Conservation (phyloP, 2,113 vertebrate species). For the Lampris megalopsis region DNA sequence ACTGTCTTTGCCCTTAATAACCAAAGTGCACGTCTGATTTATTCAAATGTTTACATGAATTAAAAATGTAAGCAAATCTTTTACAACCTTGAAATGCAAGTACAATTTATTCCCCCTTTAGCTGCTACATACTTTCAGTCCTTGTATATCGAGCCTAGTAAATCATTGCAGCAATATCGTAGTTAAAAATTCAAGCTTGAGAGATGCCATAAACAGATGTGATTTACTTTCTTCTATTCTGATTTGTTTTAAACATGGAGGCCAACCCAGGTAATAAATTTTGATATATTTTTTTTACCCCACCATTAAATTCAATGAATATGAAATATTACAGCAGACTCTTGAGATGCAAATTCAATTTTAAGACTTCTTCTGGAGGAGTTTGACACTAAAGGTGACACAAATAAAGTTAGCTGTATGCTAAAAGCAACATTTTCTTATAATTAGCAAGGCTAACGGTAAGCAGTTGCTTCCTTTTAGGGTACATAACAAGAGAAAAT, state of each 20-base stretch:
- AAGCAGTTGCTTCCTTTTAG: no score
- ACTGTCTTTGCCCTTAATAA: background rate
- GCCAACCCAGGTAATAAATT: background rate
- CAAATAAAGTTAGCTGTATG: no score
- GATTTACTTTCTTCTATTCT: background rate
- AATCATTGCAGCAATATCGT: background rate
- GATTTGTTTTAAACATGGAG: background rate
- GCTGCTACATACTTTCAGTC: background rate
- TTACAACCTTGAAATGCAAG: background rate
- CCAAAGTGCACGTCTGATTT: background rate
- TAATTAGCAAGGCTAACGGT: no score
- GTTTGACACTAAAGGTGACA: no score
- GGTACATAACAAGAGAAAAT: no score
- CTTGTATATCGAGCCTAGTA: background rate
- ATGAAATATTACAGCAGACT: no score
- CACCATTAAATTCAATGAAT: background rate
- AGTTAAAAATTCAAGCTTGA: background rate
- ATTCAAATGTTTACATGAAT: background rate
- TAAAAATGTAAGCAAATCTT: background rate
- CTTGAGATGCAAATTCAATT: no score
- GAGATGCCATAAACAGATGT: no score
- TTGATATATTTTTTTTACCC: background rate
- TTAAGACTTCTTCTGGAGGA: no score
- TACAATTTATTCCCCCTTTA: background rate
- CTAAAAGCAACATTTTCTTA: no score